These are phyloP conservation scores for Trachemys scripta DNA, from an alignment of 2,113 vertebrate species.

Conservation along the genomic window DNA sequence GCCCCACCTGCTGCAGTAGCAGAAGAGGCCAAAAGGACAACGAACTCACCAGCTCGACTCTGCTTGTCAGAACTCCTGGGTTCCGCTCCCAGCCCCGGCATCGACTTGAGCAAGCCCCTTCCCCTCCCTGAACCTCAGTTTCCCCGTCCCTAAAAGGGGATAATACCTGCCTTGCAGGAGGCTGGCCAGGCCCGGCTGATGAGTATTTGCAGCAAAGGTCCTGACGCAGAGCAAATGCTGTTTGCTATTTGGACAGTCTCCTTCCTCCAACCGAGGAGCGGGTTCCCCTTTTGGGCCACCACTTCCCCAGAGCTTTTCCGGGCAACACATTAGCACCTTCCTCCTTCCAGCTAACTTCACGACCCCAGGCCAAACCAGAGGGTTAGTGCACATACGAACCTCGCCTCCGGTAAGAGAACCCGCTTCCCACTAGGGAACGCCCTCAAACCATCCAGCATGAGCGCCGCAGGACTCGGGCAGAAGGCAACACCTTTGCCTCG, in stretches of 20 bases:
- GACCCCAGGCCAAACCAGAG: not conserved
- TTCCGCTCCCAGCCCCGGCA: not conserved
- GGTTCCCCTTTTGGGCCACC: not conserved
- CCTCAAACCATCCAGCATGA: not conserved
- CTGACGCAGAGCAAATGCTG: not conserved
- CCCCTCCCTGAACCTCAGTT: not conserved
- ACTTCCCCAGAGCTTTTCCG: not conserved
- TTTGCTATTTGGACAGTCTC: not conserved
- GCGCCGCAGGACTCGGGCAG: no score
- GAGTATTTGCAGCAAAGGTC: not conserved
- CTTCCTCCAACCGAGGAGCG: not conserved
- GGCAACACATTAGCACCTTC: not conserved
- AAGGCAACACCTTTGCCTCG: no score
- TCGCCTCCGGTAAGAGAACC: not conserved
- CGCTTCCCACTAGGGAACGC: not conserved
- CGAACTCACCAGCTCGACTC: no score
- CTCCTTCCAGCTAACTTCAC: not conserved
- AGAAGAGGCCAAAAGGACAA: no score
- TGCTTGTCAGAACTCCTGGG: no score
- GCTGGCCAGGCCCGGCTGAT: not conserved
- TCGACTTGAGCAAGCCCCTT: not conserved
- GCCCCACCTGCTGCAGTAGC: no score
- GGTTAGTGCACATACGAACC: not conserved
- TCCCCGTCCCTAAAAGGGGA: not conserved
- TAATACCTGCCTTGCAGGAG: not conserved